A percentile compares a stretch with the other conserved stretches of the same genome.
Evolutionary conservation across 2,888 invertebrate species (phyloP).

Genomic region (Norana najaformis): DNA sequence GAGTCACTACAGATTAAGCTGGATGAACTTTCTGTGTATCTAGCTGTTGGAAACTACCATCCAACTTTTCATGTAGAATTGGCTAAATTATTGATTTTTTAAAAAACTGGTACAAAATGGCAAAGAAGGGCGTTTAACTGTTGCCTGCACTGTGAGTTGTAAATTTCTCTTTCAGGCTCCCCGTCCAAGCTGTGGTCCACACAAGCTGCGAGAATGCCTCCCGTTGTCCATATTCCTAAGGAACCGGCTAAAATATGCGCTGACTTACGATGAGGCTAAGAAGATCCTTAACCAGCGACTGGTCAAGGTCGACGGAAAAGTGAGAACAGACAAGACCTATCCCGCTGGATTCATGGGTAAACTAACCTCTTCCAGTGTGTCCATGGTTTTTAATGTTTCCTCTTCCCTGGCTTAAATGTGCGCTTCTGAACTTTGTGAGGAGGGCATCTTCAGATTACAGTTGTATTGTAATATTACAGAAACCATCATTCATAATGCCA

Average conservation of each 20-base stretch:
- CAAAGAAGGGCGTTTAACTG: neutral
- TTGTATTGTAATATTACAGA: too few relatives aligned
- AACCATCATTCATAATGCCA: neutral
- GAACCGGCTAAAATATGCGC: slow-evolving; percentile 95
- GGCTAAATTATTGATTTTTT: neutral
- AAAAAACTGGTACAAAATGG: neutral
- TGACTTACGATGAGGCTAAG: slow-evolving; percentile 92
- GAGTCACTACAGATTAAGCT: too few relatives aligned
- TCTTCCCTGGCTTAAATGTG: too few relatives aligned
- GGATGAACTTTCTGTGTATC: too few relatives aligned
- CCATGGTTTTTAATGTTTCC: too few relatives aligned
- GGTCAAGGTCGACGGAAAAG: slow-evolving; percentile 97
- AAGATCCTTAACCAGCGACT: slow-evolving; percentile 97
- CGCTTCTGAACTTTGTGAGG: too few relatives aligned
- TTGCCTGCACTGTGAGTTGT: neutral
- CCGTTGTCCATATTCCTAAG: slow-evolving; percentile 94
- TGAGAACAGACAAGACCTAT: slow-evolving; percentile 94
- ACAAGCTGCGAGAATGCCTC: slow-evolving; percentile 93
- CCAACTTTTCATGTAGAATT: neutral
- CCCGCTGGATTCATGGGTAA: slow-evolving; percentile 99
- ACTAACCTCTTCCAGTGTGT: too few relatives aligned
- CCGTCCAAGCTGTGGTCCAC: slow-evolving; percentile 94
- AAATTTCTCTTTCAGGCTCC: slow-evolving; percentile 72
- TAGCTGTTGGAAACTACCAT: neutral
- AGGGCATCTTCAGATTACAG: too few relatives aligned